Base-by-base conservation (phyloP, 2,888 invertebrate genomes). In the Euclidia mi region DNA sequence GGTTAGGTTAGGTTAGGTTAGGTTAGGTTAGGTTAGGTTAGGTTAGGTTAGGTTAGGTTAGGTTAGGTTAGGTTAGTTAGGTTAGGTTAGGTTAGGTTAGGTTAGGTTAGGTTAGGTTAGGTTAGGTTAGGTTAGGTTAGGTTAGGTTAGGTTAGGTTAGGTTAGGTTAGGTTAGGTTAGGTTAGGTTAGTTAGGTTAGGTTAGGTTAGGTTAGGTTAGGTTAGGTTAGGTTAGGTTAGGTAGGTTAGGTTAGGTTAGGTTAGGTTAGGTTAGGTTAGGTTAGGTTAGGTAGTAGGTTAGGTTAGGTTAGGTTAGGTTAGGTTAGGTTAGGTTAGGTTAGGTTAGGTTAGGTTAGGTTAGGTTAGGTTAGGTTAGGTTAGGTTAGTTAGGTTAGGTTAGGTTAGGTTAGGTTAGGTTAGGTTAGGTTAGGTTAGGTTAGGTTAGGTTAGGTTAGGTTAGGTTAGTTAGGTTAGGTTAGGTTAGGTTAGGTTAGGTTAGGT, bases 401-500 rank as follows among this genome's bases (percentile, higher is more conserved):
- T 35, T 34, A 28, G 42, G 43, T 43, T 44, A 48, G 43, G 56
- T 44, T 56, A 48, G 48, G 48, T 47, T 55, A 55, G 41, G 44
- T 52, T 47, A 15, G 12, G n/a, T 12, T 28, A 10, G 20, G 14
- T 18, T 40, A 17, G 17, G 17, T 32, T 15, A 9, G 15, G 28
- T 17, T 37, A 37, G 35, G 35, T 37, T 37, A 37, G 41, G 41
- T 28, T 14, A 28, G 42, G 42, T 17, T 41, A 20, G 32, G 46
- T 10, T 15, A 28, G 17, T 25, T n/a, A 11, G 34, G 28, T 18
- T n/a, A n/a, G 48, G 48, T 48, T 48, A 48, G 48, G 48, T 48
- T 48, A 48, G 48, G 48, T 48, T 48, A 48, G 48, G 48, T 48
- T 48, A 48, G 48, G 48, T 48, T 48, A 48, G 48, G 48, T 48